These are phyloP conservation scores for Eulithis testata DNA, from an alignment of 2,888 invertebrate genomes.

Conservation along the genomic window DNA sequence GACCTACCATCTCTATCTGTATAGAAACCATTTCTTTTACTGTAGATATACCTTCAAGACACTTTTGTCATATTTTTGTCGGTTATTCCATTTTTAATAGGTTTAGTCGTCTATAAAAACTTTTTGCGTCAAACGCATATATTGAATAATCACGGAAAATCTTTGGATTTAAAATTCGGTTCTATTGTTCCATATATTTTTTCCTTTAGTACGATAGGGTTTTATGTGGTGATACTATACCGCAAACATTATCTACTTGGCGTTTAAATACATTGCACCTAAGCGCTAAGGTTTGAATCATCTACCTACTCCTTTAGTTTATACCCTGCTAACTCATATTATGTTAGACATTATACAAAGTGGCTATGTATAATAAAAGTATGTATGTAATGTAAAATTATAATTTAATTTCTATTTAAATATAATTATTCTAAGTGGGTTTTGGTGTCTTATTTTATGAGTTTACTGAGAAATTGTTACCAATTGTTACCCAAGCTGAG, in stretches of 20 bases:
- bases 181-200: background rate
- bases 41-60: background rate
- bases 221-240: background rate
- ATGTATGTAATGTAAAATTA: constrained; percentile 72
- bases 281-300: constrained; percentile 47
- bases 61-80: background rate
- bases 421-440: constrained; percentile 77
- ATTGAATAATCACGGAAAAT: background rate
- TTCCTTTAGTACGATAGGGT: background rate
- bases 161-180: background rate
- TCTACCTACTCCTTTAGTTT: constrained; percentile 44
- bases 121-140: constrained; percentile 44
- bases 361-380: constrained; percentile 73
- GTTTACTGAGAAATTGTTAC: too few relatives aligned
- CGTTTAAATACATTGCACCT: constrained; percentile 43
- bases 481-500: too few relatives aligned
- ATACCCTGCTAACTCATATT: constrained; percentile 53
- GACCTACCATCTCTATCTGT: background rate
- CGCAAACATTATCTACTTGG: constrained; percentile 2
- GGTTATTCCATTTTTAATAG: constrained; percentile 11
- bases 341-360: constrained; percentile 72
- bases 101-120: constrained; percentile 1
- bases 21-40: background rate
- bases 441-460: constrained; percentile 54
- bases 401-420: constrained; percentile 72